These are phyloP conservation scores for Lapara coniferarum DNA, from an alignment of 2,888 invertebrate genomes.

Conservation along the genomic window DNA sequence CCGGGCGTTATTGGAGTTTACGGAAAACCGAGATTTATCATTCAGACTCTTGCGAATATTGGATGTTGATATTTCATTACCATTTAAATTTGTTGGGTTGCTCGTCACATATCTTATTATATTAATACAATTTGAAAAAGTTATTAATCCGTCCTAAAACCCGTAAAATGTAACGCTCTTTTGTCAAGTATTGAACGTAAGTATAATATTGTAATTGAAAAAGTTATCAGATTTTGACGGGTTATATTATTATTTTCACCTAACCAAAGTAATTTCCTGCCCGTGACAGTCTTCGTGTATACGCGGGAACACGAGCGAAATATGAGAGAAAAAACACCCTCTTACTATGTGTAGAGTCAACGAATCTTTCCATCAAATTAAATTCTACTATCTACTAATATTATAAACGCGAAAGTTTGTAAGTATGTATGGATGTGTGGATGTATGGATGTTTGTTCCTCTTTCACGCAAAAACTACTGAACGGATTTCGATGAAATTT, in stretches of 20 bases:
- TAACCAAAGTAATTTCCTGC: slow-evolving; percentile 22
- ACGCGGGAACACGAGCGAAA: slow-evolving; percentile 10
- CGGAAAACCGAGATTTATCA: slow-evolving; percentile 64
- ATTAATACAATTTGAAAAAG: slow-evolving; percentile 67
- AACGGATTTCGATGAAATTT: too few relatives aligned
- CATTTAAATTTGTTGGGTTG: slow-evolving; percentile 66
- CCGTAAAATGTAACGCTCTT: background rate
- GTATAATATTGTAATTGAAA: background rate
- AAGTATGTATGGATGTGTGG: too few relatives aligned
- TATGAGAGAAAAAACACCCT: background rate
- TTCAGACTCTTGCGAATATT: slow-evolving; percentile 69
- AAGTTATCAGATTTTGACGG: slow-evolving; percentile 13
- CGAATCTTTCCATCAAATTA: slow-evolving; percentile 37
- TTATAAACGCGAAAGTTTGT: too few relatives aligned
- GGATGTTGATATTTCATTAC: slow-evolving; percentile 66
- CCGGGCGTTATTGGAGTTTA: slow-evolving; percentile 63
- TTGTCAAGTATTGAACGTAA: background rate
- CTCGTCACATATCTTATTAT: slow-evolving; percentile 70
- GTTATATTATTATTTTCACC: slow-evolving; percentile 8
- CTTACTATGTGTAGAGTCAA: slow-evolving; percentile 27
- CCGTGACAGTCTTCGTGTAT: slow-evolving; percentile 10
- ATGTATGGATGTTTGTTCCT: too few relatives aligned
- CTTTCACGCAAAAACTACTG: too few relatives aligned
- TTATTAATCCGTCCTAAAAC: slow-evolving; percentile 47
- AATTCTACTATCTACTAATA: too few relatives aligned